Conservation (phyloP, 2,888 invertebrate species). For the Ophion obscuratus region DNA sequence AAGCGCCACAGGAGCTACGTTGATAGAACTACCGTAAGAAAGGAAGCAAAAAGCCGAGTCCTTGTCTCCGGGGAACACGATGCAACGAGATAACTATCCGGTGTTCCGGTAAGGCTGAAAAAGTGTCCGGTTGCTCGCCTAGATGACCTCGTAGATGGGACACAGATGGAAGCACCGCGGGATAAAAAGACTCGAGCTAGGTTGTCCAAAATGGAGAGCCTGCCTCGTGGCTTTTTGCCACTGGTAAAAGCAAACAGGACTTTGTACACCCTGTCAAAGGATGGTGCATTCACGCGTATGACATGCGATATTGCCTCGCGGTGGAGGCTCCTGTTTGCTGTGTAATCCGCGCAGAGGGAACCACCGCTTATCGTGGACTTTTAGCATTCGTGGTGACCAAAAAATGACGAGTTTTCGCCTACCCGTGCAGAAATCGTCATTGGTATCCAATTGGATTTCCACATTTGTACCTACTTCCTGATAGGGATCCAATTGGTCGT, state of each 20-base stretch:
- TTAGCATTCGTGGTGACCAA: too few relatives aligned
- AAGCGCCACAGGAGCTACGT: constrained; percentile 11
- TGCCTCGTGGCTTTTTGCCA: neutral
- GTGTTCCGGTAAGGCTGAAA: constrained; percentile 36
- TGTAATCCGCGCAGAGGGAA: neutral
- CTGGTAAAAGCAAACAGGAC: constrained; percentile 8
- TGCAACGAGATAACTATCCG: constrained; percentile 41
- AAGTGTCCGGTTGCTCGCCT: constrained; percentile 39
- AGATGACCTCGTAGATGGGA: constrained; percentile 21
- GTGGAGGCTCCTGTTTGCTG: neutral
- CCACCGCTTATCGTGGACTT: too few relatives aligned
- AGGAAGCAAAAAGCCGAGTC: neutral
- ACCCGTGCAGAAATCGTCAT: too few relatives aligned
- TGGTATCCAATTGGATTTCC: too few relatives aligned
- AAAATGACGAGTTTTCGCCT: too few relatives aligned
- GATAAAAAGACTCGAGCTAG: constrained; percentile 6
- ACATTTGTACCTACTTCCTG: too few relatives aligned
- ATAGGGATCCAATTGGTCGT: too few relatives aligned
- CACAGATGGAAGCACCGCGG: constrained; percentile 6
- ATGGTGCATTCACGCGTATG: neutral
- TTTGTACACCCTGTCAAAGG: constrained; percentile 31
- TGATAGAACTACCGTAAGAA: neutral
- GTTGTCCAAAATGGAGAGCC: constrained; percentile 28
- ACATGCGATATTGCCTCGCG: constrained; percentile 10
- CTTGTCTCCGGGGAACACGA: constrained; percentile 18